phyloP scores from a whole-genome alignment of 2,113 vertebrate genomes.

The Anhinga rufa region DNA sequence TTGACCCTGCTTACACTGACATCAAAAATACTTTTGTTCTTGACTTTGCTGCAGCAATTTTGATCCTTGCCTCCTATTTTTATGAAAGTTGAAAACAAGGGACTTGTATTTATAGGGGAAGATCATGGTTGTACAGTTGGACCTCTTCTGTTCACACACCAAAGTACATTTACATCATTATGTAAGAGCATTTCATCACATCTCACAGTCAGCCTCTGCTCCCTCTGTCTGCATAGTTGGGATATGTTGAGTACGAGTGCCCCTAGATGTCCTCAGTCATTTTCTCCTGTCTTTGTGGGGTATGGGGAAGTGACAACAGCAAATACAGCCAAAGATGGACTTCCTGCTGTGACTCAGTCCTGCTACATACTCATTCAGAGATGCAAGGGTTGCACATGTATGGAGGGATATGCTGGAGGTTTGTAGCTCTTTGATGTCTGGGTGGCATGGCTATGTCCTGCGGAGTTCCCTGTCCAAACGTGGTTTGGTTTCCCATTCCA shows the following conservation, averaged over 20 bases:
- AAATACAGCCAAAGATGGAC: not conserved
- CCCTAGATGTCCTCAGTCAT: not conserved
- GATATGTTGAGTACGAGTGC: not conserved
- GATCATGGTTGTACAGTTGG: not conserved
- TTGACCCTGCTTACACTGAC: not conserved
- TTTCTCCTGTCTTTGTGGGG: not conserved
- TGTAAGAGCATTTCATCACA: not conserved
- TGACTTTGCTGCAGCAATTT: not conserved
- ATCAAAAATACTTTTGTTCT: not conserved
- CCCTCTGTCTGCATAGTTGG: not conserved
- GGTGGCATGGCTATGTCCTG: not conserved
- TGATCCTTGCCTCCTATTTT: not conserved
- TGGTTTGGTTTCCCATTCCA: not conserved
- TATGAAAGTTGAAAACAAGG: not conserved
- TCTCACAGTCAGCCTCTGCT: not conserved
- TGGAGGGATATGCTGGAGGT: not conserved
- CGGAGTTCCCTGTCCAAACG: not conserved
- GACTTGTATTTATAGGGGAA: not conserved
- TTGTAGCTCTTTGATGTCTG: not conserved
- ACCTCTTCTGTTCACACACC: not conserved
- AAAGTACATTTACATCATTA: not conserved
- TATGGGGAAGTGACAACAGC: not conserved
- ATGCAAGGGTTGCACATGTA: not conserved
- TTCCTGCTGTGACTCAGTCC: not conserved
- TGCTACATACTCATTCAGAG: not conserved